Evolutionary conservation across 2,888 invertebrate species (phyloP), one percentile per base, ranked within the genome.

Genomic region (Corbicula japonica): DNA sequence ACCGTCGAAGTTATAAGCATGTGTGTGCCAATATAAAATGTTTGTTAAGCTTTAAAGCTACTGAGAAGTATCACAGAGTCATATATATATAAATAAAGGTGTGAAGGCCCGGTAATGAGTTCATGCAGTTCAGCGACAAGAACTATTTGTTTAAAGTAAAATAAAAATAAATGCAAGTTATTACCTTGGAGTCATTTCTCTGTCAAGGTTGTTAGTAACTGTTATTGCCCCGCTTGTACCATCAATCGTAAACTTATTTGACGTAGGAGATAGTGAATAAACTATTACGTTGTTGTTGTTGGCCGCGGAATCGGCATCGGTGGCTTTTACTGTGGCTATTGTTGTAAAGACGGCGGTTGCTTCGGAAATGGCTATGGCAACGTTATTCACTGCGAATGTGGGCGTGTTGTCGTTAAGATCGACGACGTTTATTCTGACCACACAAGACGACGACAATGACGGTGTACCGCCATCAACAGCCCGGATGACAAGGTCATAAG

Each of bases 331-430:
- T 5, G 84, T 85, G 2, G 86, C 84, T 6, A 91, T 68, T 0
- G 75, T 34, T n/a, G 85, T 86, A n/a, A 87, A 86, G 5, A 86
- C 63, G 3, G 88, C 34, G 10, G 80, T 76, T 46, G 85, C 66
- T 73, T 91, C 90, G 5, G 58, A 15, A 2, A 89, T 46, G 6
- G 69, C 76, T 15, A 88, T 72, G 10, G 87, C 79, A 50, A 87
- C 84, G 62, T 78, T 52, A 6, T 63, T 38, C 1, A 83, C 86
- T 8, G 60, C 60, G 62, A 90, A 88, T 2, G 66, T 60, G 1
- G 91, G 90, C 0, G 83, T 61, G 48, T 89, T 90, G 70, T 91
- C 91, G 69, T 91, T 91, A 6, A 88, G 28, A 69, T 91, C 91
- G 30, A 54, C 62, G 8, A 91, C 73, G 4, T 75, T 79, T 6